Evolutionary conservation across 1,140 invertebrate genomes (phyloP), one percentile per base, ranked within the genome.

Genomic region (Philaenus spumarius): DNA sequence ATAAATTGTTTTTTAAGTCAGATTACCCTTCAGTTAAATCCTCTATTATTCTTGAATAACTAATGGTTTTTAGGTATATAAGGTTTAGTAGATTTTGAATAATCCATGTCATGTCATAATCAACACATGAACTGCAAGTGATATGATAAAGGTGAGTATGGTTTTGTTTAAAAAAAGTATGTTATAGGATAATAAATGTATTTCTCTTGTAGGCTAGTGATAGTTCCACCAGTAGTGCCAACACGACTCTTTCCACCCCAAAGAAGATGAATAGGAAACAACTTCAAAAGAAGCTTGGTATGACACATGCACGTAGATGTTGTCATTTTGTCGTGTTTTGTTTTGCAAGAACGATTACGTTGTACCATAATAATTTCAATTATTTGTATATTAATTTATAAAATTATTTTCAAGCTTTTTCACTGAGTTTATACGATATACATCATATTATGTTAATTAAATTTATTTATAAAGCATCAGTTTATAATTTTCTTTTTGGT

Each of bases 201-300:
- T 14, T 62, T 65, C 34, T 55, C 57, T 63, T 68, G 42, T 51
- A 78, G 75, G 73, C 69, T 19, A 76, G 74, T 58, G 76, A 78
- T 58, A 74, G 74, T 53, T 75, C 74, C 55, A 68, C 68, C 58
- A 74, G 74, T 40, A 77, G 76, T 34, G 74, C 69, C 61, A 71
- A 71, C 26, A 66, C 64, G 9, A 72, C 72, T 9, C 69, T 71
- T 61, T 63, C 65, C 14, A 71, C 64, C 56, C 72, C 69, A 12
- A 72, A 59, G 51, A 59, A 61, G 26, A 64, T 48, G 37, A 66
- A 71, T 15, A 69, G 72, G 14, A 77, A 73, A 65, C 72, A 77
- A 54, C 64, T 77, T 26, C 76, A 78, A 59, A 76, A 69, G 63
- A 78, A 77, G 69, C 67, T 78, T 19, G 77, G 77, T 76, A 68